Evolutionary conservation across 2,888 invertebrate species (phyloP), one percentile per base, ranked within the genome.

Genomic region (Auanema sp.): DNA sequence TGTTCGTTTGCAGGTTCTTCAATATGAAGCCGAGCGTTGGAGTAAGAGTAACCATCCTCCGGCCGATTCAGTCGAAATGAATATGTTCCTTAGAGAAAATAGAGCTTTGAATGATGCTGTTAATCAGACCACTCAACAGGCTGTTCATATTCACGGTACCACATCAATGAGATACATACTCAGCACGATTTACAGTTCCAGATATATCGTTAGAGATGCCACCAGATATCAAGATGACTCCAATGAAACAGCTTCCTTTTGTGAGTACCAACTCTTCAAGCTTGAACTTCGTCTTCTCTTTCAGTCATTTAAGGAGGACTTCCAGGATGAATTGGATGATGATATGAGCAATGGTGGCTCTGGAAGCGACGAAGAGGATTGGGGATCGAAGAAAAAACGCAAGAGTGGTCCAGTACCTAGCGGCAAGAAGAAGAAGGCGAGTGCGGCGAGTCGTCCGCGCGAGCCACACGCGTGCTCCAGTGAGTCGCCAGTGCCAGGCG

Each of bases 21-120:
- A 69, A 44, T 82, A 81, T 55, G 65, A 73, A 8, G 76, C 78
- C 0, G 59, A 69, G n/a, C 66, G 76, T n/a, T 83, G 80, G 79
- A 64, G 63, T 47, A 72, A 76, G 50, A 68, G 76, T 33, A 68
- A 69, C 8, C 64, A 72, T 8, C 74, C 72, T 16, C 71, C 79
- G 2, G 72, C 78, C 6, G 81, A 82, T 51, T 73, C 76, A n/a
- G 58, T 75, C 40, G 81, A 81, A 60, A 69, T 73, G 66, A 79
- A 75, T 64, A 79, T 78, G 73, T 77, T 81, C 62, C 53, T 79
- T 18, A 64, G 72, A n/a, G 71, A 75, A 23, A 79, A 79, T 63
- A 80, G 79, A 16, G 59, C 68, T 0, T 62, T 80, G 10, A 66
- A 71, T 25, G 72, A 72, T 2, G 77, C 79, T 2, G 65, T 78